A percentile compares a stretch with the other conserved stretches of the same genome.
Evolutionary conservation across 2,113 vertebrate species (phyloP).

Genomic region (Rafetus swinhoei): DNA sequence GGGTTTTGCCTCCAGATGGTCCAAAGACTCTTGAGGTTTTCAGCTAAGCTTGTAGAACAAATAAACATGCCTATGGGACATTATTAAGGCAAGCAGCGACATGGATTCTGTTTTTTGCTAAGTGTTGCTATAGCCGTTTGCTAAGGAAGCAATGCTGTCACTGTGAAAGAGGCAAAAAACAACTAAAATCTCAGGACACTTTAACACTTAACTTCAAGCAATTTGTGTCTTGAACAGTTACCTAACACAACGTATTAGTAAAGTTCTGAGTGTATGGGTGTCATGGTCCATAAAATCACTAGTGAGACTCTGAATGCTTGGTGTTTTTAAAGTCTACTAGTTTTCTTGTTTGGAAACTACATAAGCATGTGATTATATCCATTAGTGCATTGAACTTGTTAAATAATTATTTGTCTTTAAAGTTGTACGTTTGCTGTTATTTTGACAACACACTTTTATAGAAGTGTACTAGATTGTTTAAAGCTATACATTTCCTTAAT

Average conservation of each 20-base stretch:
- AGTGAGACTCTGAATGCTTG: not conserved
- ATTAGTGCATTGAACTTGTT: not conserved
- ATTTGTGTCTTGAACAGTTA: not conserved
- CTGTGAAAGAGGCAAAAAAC: not conserved
- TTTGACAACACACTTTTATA: not conserved
- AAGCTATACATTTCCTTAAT: not conserved
- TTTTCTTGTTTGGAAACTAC: not conserved
- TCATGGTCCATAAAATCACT: not conserved
- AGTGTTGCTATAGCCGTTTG: slow-evolving; percentile 20
- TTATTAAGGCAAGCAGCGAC: slow-evolving; percentile 24
- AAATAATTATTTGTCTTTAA: not conserved
- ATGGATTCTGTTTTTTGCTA: slow-evolving; percentile 5
- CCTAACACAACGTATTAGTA: not conserved
- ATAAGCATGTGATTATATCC: rapidly evolving
- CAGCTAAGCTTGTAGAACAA: slow-evolving; percentile 57
- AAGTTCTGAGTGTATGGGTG: not conserved
- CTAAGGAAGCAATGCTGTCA: slow-evolving; percentile 6
- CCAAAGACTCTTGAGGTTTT: slow-evolving; percentile 64
- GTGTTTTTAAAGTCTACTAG: not conserved
- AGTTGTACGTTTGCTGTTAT: not conserved
- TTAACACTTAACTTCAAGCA: not conserved
- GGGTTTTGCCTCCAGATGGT: slow-evolving; percentile 59
- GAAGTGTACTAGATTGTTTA: not conserved
- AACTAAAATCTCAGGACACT: slow-evolving; percentile 11
- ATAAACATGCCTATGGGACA: slow-evolving; percentile 31